A percentile compares a stretch with the other conserved stretches of the same genome.
Conservation (phyloP, 30 jellyfish, hydroid and myxozoan genomes). For the Aurelia sp. region DNA sequence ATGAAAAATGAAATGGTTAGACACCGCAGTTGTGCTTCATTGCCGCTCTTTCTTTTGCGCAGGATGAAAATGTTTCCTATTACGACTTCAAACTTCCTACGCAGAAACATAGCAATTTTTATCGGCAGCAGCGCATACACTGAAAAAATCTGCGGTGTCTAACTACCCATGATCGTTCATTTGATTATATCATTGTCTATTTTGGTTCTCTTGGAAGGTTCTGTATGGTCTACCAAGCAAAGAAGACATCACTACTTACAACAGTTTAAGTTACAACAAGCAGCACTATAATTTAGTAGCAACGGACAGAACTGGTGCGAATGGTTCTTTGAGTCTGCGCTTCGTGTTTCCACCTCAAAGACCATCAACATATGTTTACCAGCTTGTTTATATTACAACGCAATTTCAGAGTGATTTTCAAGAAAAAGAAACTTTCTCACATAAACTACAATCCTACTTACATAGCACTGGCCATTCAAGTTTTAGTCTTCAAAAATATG, state of each 20-base stretch:
- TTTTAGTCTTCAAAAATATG: constrained; percentile 11
- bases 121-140: too few relatives aligned
- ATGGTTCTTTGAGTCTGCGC: constrained; percentile 38
- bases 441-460: constrained; percentile 23
- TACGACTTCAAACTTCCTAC: too few relatives aligned
- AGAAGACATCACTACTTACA: constrained; percentile 24
- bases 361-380: constrained; percentile 43
- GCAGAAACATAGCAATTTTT: too few relatives aligned
- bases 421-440: constrained; percentile 15
- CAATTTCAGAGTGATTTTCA: constrained; percentile 13
- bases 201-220: not conserved
- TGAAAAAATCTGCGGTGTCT: too few relatives aligned
- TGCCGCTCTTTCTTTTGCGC: too few relatives aligned
- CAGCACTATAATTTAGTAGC: constrained; percentile 62
- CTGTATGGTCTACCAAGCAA: constrained; percentile 45
- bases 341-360: constrained; percentile 10
- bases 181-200: too few relatives aligned
- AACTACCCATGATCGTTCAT: too few relatives aligned
- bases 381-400: constrained; percentile 16
- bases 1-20: too few relatives aligned
- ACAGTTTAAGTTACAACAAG: not conserved
- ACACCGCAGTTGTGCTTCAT: too few relatives aligned
- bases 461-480: not conserved
- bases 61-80: too few relatives aligned
- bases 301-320: constrained; percentile 69